These are phyloP conservation scores for Actinostola sp. DNA, from an alignment of 92 coral and sea anemone genomes.

Conservation along the genomic window DNA sequence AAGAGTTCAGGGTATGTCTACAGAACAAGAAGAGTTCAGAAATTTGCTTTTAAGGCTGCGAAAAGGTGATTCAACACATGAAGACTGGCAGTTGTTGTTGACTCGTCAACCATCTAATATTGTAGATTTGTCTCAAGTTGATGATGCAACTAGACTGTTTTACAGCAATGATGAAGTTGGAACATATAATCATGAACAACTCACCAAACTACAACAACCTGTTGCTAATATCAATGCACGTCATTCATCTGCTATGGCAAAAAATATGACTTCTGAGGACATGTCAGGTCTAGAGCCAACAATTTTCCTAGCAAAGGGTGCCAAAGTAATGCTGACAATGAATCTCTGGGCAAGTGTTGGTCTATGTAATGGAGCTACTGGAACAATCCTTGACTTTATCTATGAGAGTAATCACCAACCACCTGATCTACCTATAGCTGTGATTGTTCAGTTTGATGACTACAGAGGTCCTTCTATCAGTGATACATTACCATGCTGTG, in stretches of 20 bases:
- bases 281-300: conserved; percentile 44
- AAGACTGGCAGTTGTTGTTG: conserved; percentile 63
- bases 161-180: conserved; percentile 48
- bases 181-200: conserved; percentile 34
- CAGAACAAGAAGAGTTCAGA: conserved; percentile 42
- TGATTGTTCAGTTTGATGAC: conserved; percentile 60
- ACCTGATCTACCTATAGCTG: conserved; percentile 66
- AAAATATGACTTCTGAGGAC: conserved; percentile 27
- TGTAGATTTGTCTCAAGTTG: conserved; percentile 47
- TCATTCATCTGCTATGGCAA: conserved; percentile 30
- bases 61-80: conserved; percentile 50
- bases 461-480: conserved; percentile 60
- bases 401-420: conserved; percentile 47
- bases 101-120: conserved; percentile 51
- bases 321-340: conserved; percentile 47
- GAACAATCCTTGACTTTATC: conserved; percentile 32
- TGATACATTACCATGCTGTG: conserved; percentile 48
- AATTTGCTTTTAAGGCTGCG: conserved; percentile 45
- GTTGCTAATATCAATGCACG: conserved; percentile 28
- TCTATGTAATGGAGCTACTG: conserved; percentile 59
- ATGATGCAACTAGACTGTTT: no score
- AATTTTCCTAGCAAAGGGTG: conserved; percentile 29
- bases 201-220: conserved; percentile 33
- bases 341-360: conserved; percentile 58
- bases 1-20: conserved; percentile 44